These are phyloP conservation scores for Chloromyia formosa DNA, from an alignment of 2,888 invertebrate genomes.

Conservation along the genomic window DNA sequence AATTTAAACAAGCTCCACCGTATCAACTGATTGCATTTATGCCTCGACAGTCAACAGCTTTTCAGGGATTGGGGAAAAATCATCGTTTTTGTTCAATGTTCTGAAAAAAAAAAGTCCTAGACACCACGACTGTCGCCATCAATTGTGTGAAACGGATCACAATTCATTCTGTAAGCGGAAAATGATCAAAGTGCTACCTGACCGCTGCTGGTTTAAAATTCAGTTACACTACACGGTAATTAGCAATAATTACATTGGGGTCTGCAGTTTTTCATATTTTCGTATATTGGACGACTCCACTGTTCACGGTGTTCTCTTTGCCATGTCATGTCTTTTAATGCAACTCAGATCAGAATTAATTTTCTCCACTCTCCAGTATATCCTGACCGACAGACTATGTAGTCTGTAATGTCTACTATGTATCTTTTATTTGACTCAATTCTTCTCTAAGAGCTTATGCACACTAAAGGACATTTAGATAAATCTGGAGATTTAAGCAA, in stretches of 20 bases:
- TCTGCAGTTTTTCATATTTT: constrained; percentile 5
- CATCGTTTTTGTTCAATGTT: too few relatives aligned
- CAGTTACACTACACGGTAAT: constrained; percentile 14
- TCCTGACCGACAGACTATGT: background rate
- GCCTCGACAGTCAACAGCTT: too few relatives aligned
- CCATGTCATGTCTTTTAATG: background rate
- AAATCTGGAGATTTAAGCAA: too few relatives aligned
- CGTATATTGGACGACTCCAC: background rate
- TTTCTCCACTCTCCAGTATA: background rate
- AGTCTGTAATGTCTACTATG: too few relatives aligned
- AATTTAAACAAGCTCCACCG: too few relatives aligned
- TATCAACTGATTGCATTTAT: too few relatives aligned
- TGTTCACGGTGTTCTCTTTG: background rate
- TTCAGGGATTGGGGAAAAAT: too few relatives aligned
- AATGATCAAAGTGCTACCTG: constrained; percentile 15
- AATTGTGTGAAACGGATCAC: background rate
- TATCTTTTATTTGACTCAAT: too few relatives aligned
- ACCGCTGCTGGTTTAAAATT: constrained; percentile 15
- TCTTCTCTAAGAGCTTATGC: too few relatives aligned
- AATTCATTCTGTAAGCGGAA: constrained; percentile 10
- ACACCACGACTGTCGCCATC: background rate
- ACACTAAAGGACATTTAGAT: too few relatives aligned
- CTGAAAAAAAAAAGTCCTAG: background rate
- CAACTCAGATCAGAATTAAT: background rate
- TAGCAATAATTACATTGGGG: constrained; percentile 28